Conservation (phyloP, 2,888 invertebrate species). For the Cosmia trapezina region DNA sequence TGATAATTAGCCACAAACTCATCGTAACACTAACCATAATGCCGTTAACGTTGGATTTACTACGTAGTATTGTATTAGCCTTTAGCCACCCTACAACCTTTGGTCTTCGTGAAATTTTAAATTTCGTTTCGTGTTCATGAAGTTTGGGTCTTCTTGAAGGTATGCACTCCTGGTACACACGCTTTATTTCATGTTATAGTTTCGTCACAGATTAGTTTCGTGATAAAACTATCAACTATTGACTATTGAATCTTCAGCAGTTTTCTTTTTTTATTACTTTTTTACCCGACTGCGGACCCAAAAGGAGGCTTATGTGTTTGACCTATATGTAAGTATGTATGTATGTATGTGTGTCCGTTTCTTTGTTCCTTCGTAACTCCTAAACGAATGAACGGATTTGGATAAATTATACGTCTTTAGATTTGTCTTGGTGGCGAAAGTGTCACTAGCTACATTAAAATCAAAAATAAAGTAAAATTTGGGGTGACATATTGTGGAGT, state of each 20-base stretch:
- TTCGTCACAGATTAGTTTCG: slow-evolving; percentile 1
- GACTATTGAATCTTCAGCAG: not conserved
- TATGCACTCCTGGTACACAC: slow-evolving; percentile 25
- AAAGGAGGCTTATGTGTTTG: too few relatives aligned
- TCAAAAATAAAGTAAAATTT: too few relatives aligned
- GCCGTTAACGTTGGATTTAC: slow-evolving; percentile 42
- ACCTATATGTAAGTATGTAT: too few relatives aligned
- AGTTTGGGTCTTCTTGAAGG: not conserved
- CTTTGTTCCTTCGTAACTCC: too few relatives aligned
- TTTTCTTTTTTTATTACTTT: too few relatives aligned
- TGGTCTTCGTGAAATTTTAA: slow-evolving; percentile 30
- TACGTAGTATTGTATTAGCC: slow-evolving; percentile 11
- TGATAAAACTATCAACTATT: not conserved
- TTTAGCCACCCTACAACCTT: slow-evolving; percentile 3
- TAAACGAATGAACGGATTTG: too few relatives aligned
- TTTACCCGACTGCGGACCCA: too few relatives aligned
- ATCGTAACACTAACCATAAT: slow-evolving; percentile 51
- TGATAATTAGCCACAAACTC: slow-evolving; percentile 55
- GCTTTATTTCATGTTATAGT: slow-evolving; percentile 5
- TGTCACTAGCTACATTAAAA: too few relatives aligned
- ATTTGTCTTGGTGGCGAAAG: too few relatives aligned
- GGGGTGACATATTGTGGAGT: too few relatives aligned
- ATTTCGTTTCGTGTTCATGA: not conserved
- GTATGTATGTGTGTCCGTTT: too few relatives aligned
- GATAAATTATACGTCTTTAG: too few relatives aligned